These are phyloP conservation scores for Caenorhabditis sp. DNA, from an alignment of 2,888 invertebrate genomes.

Conservation along the genomic window DNA sequence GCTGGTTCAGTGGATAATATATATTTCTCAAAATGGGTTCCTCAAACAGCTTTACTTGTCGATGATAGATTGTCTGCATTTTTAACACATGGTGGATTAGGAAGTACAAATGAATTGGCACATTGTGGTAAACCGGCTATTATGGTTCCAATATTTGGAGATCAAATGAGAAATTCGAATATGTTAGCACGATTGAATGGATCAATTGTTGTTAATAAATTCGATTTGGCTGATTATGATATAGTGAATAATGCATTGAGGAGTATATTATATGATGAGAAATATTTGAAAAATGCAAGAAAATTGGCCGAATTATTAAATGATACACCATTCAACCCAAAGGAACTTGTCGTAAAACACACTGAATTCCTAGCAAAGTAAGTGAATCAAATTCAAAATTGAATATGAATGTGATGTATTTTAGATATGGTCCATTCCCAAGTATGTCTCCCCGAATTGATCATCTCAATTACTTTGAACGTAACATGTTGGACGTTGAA, in stretches of 20 bases:
- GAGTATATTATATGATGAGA: conserved; percentile 29
- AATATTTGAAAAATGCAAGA: background rate
- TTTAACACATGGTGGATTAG: conserved; percentile 31
- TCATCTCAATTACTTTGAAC: background rate
- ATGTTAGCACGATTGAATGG: conserved; percentile 45
- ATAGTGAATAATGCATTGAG: conserved; percentile 16
- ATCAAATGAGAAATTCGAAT: conserved; percentile 51
- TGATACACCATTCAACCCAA: background rate
- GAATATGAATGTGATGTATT: background rate
- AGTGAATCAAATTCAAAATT: background rate
- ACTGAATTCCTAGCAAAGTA: background rate
- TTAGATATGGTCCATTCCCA: background rate
- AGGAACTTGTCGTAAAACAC: background rate
- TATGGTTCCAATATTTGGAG: conserved; percentile 45
- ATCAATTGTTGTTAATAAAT: conserved; percentile 38
- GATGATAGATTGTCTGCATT: conserved; percentile 29
- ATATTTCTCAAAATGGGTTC: conserved; percentile 50
- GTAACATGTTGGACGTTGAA: background rate
- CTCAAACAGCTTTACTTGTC: conserved; percentile 51
- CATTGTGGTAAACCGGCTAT: conserved; percentile 28
- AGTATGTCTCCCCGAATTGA: background rate
- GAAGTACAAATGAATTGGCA: conserved; percentile 34
- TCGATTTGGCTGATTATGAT: conserved; percentile 28
- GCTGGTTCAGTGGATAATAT: conserved; percentile 41
- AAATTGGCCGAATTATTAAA: background rate